Evolutionary conservation across 37 sponge, comb jelly and placozoan genomes (phyloP), one percentile per base, ranked within the genome.

Genomic region (Petrosia ficiformis): DNA sequence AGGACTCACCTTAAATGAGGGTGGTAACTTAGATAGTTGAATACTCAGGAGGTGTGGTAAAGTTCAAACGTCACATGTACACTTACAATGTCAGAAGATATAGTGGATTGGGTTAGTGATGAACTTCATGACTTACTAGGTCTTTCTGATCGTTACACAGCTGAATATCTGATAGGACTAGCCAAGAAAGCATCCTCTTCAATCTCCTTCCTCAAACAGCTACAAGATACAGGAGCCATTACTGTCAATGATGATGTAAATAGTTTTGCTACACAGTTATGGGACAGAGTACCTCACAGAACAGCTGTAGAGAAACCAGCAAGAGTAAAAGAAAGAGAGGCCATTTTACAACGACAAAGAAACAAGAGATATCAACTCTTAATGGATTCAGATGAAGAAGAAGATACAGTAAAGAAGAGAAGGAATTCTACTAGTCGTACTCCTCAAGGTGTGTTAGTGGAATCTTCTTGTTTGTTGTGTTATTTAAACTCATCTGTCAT

Each of bases 71-170:
- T n/a, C n/a, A n/a, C n/a, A n/a, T n/a, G n/a, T n/a, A n/a, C n/a
- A n/a, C n/a, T n/a, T n/a, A n/a, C n/a, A n/a, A n/a, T n/a, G n/a
- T n/a, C n/a, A n/a, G n/a, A n/a, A n/a, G 65, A 69, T n/a, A 52
- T 72, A 4, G 74, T 70, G 14, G 56, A 57, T 11, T 97, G 97
- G 97, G 94, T 93, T 16, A 82, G 85, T 59, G 97, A 97, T 36
- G 67, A 65, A 41, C 81, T 97, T 21, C 86, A 97, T 48, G 79
- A 84, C 3, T 56, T 97, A 31, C 67, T 97, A 8, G 97, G 94
- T 2, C 76, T 93, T 29, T 97, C 97, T 29, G 97, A 97, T 65
- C 73, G 67, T 29, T 63, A 74, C 35, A 73, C 76, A 2, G 90
- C 88, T 0, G 90, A 93, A 35, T 97, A 77, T 70, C 38, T 97